Evolutionary conservation across 1,140 invertebrate genomes (phyloP), one percentile per base, ranked within the genome.

Genomic region (Dendrolimus kikuchii): DNA sequence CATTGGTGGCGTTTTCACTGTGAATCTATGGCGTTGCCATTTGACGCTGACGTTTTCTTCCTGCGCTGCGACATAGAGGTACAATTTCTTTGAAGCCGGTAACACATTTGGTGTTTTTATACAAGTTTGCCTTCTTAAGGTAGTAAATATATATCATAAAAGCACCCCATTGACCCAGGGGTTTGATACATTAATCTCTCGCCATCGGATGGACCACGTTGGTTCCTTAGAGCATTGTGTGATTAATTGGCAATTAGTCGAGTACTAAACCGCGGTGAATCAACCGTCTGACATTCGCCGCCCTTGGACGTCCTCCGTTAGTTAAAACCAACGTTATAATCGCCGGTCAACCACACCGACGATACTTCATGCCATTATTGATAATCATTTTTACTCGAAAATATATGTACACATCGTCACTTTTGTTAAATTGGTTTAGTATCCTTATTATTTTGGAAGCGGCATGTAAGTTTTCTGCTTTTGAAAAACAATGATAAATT

Each of bases 281-380:
- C 70, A 71, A 74, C 77, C 67, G 74, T 73, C 68, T 80, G 77
- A 78, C 75, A 78, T 76, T 77, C 64, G 52, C 46, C 66, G 77
- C 66, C 79, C 75, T 82, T 80, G 73, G 60, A 49, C 60, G 67
- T 62, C 66, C 69, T 66, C 63, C 51, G 59, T 46, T n/a, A 62
- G 56, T 57, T 45, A 23, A 23, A 23, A 3, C 23, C 23, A 23
- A 23, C 23, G 23, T 46, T 47, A 44, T 48, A 49, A 7, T 40
- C 48, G 10, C 43, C 57, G 53, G 45, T 46, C 58, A 60, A 49
- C 52, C 39, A 40, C 44, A 47, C 45, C 10, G 9, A 41, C 51
- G 51, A 53, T 53, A 46, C 38, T 38, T 53, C 47, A 44, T 40
- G 8, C 47, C 44, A 53, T 40, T 53, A 36, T 46, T 53, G 40